A percentile compares a stretch with the other conserved stretches of the same genome.
phyloP scores from a whole-genome alignment of 2,113 vertebrate genomes.

The Alces alces region DNA sequence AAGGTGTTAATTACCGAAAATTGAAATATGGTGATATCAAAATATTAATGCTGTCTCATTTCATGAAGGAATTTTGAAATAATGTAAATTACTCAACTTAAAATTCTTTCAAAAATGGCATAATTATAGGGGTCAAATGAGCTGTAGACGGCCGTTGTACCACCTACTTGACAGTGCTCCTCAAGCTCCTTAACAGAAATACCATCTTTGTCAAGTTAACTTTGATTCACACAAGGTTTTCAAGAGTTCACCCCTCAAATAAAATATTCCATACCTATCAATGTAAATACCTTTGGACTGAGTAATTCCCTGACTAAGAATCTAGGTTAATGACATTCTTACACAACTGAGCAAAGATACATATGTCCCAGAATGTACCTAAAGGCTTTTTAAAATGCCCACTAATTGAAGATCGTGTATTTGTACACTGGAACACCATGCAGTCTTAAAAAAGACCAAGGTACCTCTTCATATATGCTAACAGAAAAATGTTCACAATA shows the following conservation, averaged over 20 bases:
- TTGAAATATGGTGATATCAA: neutral
- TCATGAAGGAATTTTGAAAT: neutral
- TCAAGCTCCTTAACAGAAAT: neutral
- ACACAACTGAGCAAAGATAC: neutral
- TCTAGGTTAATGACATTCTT: neutral
- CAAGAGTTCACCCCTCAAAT: neutral
- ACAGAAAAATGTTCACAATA: neutral
- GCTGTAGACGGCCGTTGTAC: too few relatives aligned
- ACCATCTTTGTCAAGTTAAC: neutral
- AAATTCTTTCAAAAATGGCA: neutral
- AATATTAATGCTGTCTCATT: constrained; percentile 12
- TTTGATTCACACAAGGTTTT: neutral
- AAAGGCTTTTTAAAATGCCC: neutral
- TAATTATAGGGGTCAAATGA: neutral
- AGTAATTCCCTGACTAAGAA: neutral
- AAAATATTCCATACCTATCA: neutral
- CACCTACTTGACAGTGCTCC: neutral
- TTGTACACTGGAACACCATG: neutral
- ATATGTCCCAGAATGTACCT: neutral
- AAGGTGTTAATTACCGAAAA: neutral
- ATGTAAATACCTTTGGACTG: neutral
- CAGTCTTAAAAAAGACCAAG: neutral
- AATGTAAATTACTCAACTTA: neutral
- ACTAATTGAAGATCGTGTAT: neutral
- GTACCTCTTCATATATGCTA: neutral